Evolutionary conservation across 35 echinoderm and acorn worm genomes (phyloP), one percentile per base, ranked within the genome.

Genomic region (Anneissia japonica): DNA sequence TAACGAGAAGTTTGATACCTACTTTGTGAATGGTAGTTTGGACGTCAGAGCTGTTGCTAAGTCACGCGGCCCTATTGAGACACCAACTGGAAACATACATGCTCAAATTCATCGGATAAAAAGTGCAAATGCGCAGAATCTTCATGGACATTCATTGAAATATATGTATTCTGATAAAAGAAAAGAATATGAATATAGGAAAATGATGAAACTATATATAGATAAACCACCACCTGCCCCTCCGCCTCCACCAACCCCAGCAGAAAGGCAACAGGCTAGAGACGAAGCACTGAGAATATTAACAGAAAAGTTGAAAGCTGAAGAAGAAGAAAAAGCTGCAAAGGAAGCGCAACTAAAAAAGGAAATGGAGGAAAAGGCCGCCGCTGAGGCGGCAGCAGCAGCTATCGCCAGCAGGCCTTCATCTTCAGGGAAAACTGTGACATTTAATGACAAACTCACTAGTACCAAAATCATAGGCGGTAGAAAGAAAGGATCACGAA

Each of bases 391-490:
- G 80, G 83, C 29, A 86, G 76, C 28, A 75, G 84, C 74, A 45
- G 77, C 39, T 32, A 13, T 26, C 46, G 74, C 84, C 33, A 86
- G 84, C 39, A 86, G 73, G 0, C 39, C 73, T 11, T 73, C 35
- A 3, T 35, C 32, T 36, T 36, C 32, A 26, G 74, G 84, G 32
- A 86, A 86, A n/a, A 86, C 39, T 43, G 84, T 86, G 6, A 86
- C 64, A 30, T 86, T 86, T 14, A 86, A 86, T 45, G 84, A 86
- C 14, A 86, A 86, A 76, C 84, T 86, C 74, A 77, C 74, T 3
- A 86, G 84, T 46, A 86, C 84, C 17, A 86, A 86, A 75, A 77
- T 75, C 11, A 86, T 86, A n/a, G 77, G 84, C 31, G 73, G 73
- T 39, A 86, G 84, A 77, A 75, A 51, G 19, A 43, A 82, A 19